Percentiles rank a stretch among this genome's conserved stretches.
Evolutionary conservation across 2,888 invertebrate genomes (phyloP).

Genomic region (Notodonta ziczac): DNA sequence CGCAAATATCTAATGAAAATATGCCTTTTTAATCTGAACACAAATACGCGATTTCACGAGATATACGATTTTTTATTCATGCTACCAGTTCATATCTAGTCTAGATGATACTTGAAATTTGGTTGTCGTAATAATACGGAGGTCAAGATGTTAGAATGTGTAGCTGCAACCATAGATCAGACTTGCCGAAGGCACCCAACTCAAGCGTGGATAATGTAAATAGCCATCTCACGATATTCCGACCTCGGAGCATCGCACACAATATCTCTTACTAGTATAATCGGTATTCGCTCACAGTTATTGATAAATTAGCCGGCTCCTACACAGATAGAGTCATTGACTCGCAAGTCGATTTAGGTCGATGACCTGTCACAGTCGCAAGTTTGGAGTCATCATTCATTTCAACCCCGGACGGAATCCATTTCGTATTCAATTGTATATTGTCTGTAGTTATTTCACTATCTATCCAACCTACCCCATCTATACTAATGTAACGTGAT

Average conservation of each 20-base stretch:
- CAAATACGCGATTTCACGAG: slow-evolving; percentile 21
- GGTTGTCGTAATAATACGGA: too few relatives aligned
- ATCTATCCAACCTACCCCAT: slow-evolving; percentile 46
- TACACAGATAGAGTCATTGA: slow-evolving; percentile 36
- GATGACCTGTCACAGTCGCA: slow-evolving; percentile 31
- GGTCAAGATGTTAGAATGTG: too few relatives aligned
- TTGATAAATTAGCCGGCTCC: slow-evolving; percentile 26
- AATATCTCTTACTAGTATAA: neutral
- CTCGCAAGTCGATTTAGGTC: slow-evolving; percentile 33
- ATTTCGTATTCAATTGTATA: slow-evolving; percentile 17
- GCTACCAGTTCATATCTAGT: neutral
- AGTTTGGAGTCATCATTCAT: slow-evolving; percentile 19
- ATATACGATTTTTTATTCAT: neutral
- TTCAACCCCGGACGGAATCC: slow-evolving; percentile 5
- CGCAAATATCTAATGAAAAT: slow-evolving; percentile 67
- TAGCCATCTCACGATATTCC: neutral
- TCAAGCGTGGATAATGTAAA: slow-evolving; percentile 1
- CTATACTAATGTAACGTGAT: slow-evolving; percentile 47
- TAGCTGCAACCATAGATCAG: neutral
- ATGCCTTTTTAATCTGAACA: slow-evolving; percentile 59
- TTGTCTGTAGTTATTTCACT: slow-evolving; percentile 33
- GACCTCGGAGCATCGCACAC: neutral
- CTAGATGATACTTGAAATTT: too few relatives aligned
- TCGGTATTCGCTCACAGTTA: slow-evolving; percentile 6
- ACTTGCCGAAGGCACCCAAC: neutral